Evolutionary conservation across 2,113 vertebrate species (phyloP).

Genomic region (Colius striatus): DNA sequence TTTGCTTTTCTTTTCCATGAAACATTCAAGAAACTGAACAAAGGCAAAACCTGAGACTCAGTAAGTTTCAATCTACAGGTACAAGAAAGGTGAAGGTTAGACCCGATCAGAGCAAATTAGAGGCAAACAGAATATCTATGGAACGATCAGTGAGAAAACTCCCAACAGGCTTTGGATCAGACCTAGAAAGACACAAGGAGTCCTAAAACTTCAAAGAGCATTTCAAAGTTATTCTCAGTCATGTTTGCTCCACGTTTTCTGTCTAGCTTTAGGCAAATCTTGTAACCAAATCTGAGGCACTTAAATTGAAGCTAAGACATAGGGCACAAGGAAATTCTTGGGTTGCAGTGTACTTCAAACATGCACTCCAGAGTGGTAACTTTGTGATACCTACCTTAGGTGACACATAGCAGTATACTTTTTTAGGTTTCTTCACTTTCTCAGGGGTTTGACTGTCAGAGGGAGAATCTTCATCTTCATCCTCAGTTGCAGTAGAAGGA

Average conservation of each 20-base stretch:
- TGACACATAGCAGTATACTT: conserved; percentile 99
- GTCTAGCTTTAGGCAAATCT: background rate
- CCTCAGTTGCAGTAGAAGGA: conserved; percentile 88
- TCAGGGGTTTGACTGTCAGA: conserved; percentile 88
- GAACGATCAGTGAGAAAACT: background rate
- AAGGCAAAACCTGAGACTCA: background rate
- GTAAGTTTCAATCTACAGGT: background rate
- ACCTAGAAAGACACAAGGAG: background rate
- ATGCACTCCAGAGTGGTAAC: background rate
- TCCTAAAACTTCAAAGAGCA: background rate
- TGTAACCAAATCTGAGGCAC: background rate
- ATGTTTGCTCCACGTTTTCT: background rate
- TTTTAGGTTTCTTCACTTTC: conserved; percentile 99
- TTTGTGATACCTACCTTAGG: conserved; percentile 86
- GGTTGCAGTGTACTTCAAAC: background rate
- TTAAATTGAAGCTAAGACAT: background rate
- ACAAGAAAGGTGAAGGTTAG: background rate
- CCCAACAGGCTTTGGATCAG: background rate
- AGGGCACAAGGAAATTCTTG: background rate
- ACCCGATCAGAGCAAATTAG: background rate
- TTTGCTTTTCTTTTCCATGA: background rate
- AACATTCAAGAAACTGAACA: background rate
- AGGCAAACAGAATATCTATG: background rate
- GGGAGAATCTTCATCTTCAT: conserved; percentile 89
- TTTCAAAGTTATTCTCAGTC: background rate